These are phyloP conservation scores for Pygoscelis antarcticus DNA, from an alignment of 2,113 vertebrate species.

Conservation along the genomic window DNA sequence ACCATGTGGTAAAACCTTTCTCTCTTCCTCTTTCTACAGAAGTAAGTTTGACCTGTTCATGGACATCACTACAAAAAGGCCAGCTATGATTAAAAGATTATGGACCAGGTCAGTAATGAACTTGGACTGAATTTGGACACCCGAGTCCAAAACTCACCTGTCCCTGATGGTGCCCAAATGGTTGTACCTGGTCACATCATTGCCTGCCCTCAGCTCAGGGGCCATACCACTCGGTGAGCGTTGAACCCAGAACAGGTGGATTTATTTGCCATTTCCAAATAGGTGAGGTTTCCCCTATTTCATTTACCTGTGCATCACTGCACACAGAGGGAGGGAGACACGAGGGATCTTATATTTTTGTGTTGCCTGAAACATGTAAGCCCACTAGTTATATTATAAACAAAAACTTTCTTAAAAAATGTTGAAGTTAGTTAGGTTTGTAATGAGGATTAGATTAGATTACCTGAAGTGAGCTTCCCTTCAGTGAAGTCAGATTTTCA, in stretches of 20 bases:
- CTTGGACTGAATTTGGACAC: neutral
- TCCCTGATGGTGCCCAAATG: neutral
- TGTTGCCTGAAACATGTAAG: neutral
- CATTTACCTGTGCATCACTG: neutral
- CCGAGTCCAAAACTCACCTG: neutral
- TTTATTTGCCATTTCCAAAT: neutral
- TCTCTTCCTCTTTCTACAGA: neutral
- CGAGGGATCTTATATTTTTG: neutral
- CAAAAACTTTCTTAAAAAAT: neutral
- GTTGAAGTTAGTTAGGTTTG: neutral
- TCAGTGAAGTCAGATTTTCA: neutral
- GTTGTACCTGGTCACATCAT: neutral
- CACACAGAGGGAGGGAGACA: neutral
- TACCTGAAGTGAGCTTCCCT: neutral
- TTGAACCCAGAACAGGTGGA: neutral
- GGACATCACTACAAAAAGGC: neutral
- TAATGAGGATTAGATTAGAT: neutral
- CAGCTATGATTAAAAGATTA: neutral
- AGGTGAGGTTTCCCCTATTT: neutral
- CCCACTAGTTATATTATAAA: neutral
- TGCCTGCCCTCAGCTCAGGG: neutral
- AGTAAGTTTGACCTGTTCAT: neutral
- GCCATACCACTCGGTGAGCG: neutral
- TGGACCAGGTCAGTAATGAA: neutral
- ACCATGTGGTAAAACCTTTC: neutral